Percentiles rank a stretch among this genome's conserved stretches.
These are phyloP conservation scores for Gorilla gorilla DNA, from an alignment of 2,113 vertebrate genomes.

Conservation along the genomic window DNA sequence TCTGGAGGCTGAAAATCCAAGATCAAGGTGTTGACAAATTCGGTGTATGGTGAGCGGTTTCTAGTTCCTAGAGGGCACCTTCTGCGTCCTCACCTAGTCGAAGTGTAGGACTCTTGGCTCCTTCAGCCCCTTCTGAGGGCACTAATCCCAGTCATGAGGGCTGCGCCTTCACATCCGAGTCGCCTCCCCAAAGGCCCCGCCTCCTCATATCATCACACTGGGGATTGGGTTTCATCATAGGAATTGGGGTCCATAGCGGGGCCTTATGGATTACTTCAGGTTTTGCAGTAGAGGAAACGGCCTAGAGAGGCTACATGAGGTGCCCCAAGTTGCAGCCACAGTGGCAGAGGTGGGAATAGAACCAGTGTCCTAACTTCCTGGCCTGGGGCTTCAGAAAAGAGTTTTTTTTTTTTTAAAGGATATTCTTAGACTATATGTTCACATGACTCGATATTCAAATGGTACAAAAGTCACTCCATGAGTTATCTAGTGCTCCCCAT, in stretches of 20 bases:
- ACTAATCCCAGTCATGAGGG: neutral
- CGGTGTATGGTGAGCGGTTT: neutral
- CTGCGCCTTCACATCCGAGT: neutral
- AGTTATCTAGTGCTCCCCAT: neutral
- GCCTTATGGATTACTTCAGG: fast-evolving
- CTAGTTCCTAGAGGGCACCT: neutral
- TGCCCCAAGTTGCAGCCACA: neutral
- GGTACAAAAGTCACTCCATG: neutral
- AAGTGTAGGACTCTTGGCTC: neutral
- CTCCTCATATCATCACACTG: neutral
- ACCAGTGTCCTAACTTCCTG: neutral
- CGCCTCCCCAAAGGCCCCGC: neutral
- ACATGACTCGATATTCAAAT: neutral
- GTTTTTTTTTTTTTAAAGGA: neutral
- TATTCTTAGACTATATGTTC: neutral
- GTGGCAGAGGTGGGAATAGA: neutral
- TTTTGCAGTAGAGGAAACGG: neutral
- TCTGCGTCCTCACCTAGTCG: neutral
- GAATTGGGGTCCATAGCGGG: no score
- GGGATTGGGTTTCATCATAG: neutral
- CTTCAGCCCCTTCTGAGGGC: neutral
- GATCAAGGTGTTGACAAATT: neutral
- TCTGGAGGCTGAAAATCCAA: neutral
- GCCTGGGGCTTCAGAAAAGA: neutral
- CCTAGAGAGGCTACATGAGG: neutral